These are phyloP conservation scores for Brenthis daphne DNA, from an alignment of 2,888 invertebrate genomes.

Conservation along the genomic window DNA sequence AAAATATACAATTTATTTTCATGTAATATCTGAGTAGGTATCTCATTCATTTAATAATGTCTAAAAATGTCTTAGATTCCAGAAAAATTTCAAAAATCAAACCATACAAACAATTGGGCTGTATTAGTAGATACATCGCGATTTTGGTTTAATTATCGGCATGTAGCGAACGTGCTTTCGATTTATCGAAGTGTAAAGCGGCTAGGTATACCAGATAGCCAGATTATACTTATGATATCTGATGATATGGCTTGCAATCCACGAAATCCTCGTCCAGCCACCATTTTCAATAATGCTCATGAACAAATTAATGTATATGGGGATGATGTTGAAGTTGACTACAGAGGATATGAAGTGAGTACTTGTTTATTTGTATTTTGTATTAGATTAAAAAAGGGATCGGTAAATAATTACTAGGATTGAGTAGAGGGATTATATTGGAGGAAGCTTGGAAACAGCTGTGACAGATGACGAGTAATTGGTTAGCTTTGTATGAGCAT, in stretches of 20 bases:
- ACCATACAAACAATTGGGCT: constrained; percentile 99
- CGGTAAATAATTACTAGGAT: too few relatives aligned
- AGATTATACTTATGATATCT: constrained; percentile 99
- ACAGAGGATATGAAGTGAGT: constrained; percentile 93
- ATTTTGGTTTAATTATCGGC: constrained; percentile 99
- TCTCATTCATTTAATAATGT: neutral
- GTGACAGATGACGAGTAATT: too few relatives aligned
- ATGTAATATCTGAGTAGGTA: neutral
- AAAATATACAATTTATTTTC: neutral
- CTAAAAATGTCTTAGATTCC: constrained; percentile 61
- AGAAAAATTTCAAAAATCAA: constrained; percentile 82
- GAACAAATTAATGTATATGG: constrained; percentile 99
- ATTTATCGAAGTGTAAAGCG: constrained; percentile 99
- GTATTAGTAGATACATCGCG: constrained; percentile 98
- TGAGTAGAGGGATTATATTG: too few relatives aligned
- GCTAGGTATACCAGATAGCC: constrained; percentile 98
- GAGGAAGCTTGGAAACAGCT: too few relatives aligned
- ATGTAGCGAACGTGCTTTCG: constrained; percentile 99
- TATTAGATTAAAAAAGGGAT: too few relatives aligned
- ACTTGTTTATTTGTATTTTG: neutral
- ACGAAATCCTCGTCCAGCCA: constrained; percentile 97
- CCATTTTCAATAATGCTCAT: constrained; percentile 98
- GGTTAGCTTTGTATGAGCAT: too few relatives aligned
- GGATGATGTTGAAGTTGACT: constrained; percentile 99
- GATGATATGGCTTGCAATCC: constrained; percentile 99